phyloP scores from a whole-genome alignment of 2,797 vertebrate genomes.

The Tamandua tetradactyla region DNA sequence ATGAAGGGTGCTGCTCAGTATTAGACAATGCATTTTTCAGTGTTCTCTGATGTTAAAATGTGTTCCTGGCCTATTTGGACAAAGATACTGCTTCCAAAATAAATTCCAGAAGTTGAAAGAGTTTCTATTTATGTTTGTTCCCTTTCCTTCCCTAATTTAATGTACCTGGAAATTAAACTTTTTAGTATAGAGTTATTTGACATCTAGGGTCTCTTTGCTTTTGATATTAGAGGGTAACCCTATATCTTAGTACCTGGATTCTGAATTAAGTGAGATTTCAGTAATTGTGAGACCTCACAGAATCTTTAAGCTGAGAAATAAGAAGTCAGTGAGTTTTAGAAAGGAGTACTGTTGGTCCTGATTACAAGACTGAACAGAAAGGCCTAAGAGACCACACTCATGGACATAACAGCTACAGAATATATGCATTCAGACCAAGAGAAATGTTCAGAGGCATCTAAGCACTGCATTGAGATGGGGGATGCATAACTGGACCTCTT shows the following conservation, averaged over 20 bases:
- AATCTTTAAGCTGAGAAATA: not conserved
- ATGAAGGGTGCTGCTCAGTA: not conserved
- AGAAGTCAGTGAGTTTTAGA: not conserved
- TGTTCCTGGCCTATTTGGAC: not conserved
- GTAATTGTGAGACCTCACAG: not conserved
- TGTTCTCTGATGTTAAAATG: not conserved
- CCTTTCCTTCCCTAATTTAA: not conserved
- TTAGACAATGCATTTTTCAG: not conserved
- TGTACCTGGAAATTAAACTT: not conserved
- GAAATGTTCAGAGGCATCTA: rapidly evolving
- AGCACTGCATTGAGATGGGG: not conserved
- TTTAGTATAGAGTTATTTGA: not conserved
- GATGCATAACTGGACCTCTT: rapidly evolving
- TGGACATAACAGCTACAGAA: not conserved
- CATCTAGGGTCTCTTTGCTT: not conserved
- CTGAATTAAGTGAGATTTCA: not conserved
- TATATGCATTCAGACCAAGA: not conserved
- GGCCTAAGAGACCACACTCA: not conserved
- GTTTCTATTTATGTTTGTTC: not conserved
- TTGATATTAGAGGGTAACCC: not conserved
- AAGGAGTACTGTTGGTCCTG: too few relatives aligned
- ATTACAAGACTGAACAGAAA: too few relatives aligned
- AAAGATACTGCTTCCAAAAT: not conserved
- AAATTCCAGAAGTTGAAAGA: not conserved
- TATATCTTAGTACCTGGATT: not conserved